Evolutionary conservation across 2,797 vertebrate genomes (phyloP), one percentile per base, ranked within the genome.

Genomic region (Triplophysa yarkandensis): DNA sequence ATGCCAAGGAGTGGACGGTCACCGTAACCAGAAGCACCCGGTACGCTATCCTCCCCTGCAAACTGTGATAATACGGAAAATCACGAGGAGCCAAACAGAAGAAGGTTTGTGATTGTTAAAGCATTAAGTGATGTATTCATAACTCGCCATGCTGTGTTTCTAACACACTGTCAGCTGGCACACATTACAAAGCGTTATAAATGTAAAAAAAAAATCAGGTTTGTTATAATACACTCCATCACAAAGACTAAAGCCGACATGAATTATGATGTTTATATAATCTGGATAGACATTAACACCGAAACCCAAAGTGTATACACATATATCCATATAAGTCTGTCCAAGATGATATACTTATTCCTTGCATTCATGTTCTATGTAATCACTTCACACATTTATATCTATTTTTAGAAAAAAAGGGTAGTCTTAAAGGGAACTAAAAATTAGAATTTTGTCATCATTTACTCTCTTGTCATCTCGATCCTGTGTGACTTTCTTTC

Each of bases 41-140:
- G 36, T 41, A 64, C 58, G 48, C 19, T 16, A 63, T 27, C 27
- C 32, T 17, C 52, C 58, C 48, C 36, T 27, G 43, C 54, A 36
- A 2, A 50, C 57, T n/a, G 41, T 21, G 16, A 62, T 62, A 27
- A 16, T 14, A 52, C 1, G 30, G 5, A 71, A 50, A 62, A 14
- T 16, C 17, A 65, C n/a, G 17, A 28, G 36, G 25, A 73, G 34
- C 4, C 48, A 21, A 41, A 55, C 27, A 34, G 50, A 74, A 17
- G 27, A 66, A 66, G 71, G 71, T 74, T 74, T 74, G 71, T 74
- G 52, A 66, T 52, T 50, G 28, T 60, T 58, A 25, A 36, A 23
- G 61, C 61, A 23, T 25, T 3, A 14, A 8, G 52, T 8, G 25
- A 27, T 28, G 23, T 25, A n/a, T 58, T n/a, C 10, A 30, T 64